Evolutionary conservation across 37 sponge, comb jelly and placozoan genomes (phyloP), one percentile per base, ranked within the genome.

Genomic region (Spongia lamella): DNA sequence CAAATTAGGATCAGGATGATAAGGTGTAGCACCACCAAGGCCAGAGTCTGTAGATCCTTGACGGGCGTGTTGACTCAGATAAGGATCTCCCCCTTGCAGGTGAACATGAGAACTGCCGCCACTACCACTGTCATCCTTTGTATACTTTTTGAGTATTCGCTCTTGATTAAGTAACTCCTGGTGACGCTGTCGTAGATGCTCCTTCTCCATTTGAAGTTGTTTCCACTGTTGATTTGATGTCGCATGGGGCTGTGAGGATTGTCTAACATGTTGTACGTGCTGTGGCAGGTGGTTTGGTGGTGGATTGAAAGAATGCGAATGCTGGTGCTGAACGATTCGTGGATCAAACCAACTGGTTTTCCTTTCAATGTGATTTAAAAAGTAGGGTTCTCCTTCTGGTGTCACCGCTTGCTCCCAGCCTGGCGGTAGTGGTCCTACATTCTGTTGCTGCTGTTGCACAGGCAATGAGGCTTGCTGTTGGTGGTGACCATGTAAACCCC

Each of bases 271-370:
- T 3, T 17, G 25, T 36, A 56, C 56, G 16, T 47, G 57, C 14
- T 22, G 63, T 25, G 76, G 56, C 3, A 22, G 64, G 70, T 36
- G 53, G 37, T 17, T 4, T 26, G 36, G 39, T 26, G 51, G 29
- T 39, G 70, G 70, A 21, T 36, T 5, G 7, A 58, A 43, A 5
- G 47, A 43, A 53, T 84, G 84, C n/a, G 70, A 70, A 31, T 79
- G 77, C 34, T 83, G 84, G 17, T 68, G 84, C 26, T 63, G 38
- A 30, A 25, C 13, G 20, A 9, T 16, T 29, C 67, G 30, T 4
- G 86, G 86, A 38, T 79, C 70, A 33, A 80, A 58, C 86, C 86
- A 86, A 35, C 86, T 86, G 33, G 86, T 86, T 5, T 83, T 86
- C 9, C 86, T 75, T 17, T 53, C 66, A 53, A 76, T 79, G 53